Base-by-base conservation (phyloP, 2,797 vertebrate genomes). In the Rhinoraja longicauda region DNA sequence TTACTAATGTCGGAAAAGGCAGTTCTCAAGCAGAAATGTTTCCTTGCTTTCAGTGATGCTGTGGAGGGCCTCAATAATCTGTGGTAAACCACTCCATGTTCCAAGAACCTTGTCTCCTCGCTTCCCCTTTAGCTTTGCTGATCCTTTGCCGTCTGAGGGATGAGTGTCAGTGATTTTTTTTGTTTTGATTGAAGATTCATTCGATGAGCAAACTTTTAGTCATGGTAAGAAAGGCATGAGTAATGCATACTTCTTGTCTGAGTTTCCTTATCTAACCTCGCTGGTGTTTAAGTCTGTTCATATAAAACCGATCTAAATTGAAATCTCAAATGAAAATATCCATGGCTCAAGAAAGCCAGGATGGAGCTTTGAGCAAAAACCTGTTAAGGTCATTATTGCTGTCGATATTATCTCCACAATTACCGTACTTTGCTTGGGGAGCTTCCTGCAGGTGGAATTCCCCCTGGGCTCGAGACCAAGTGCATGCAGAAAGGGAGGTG, bases 131-230 rank as follows among this genome's bases (percentile, higher is more conserved):
- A 59, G 62, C 32, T 21, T 4, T 64, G 4, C 26, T 62, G 13
- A n/a, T 67, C 15, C 36, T 36, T 32, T 88, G 64, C n/a, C 3
- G 62, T 64, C 84, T 67, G 84, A 36, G n/a, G 15, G 32, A 9
- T 19, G 2, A 21, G 32, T 67, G 8, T 39, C 32, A 39, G 19
- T 21, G 21, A 21, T 15, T 88, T 45, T 45, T 53, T 53, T 78
- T 88, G 1, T 32, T 88, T 67, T 67, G n/a, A 32, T 88, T 67
- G 3, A 36, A 88, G 17, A 32, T 67, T 36, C 15, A 67, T 88
- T 88, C n/a, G n/a, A 88, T 88, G 84, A 88, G 59, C 84, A 88
- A 88, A 88, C n/a, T 2, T 88, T 88, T 36, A 88, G 62, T 67
- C 84, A 88, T 88, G 84, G 84, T 36, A 88, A 64, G 84, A 67